phyloP scores from a whole-genome alignment of 2,888 invertebrate genomes.

The Acleris laterana region DNA sequence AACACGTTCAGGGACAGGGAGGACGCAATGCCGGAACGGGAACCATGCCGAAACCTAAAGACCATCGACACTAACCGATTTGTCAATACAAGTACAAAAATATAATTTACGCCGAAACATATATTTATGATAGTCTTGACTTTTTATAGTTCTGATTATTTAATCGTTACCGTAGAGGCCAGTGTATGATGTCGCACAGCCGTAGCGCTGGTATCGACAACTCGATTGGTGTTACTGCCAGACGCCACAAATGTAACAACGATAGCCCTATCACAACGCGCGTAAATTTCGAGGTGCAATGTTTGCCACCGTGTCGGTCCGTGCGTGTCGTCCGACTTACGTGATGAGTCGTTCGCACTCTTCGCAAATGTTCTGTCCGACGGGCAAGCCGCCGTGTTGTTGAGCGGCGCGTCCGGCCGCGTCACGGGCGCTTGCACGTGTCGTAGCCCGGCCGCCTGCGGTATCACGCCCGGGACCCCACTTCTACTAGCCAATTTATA shows the following conservation, averaged over 20 bases:
- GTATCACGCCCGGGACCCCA: conserved; percentile 61
- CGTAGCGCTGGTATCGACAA: neutral
- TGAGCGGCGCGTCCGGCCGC: conserved; percentile 84
- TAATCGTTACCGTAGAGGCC: neutral
- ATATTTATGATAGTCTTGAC: neutral
- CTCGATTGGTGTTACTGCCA: conserved; percentile 15
- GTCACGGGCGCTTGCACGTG: conserved; percentile 91
- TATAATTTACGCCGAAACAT: neutral
- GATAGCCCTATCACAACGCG: conserved; percentile 30
- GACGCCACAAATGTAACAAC: conserved; percentile 7
- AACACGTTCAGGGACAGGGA: conserved; percentile 18
- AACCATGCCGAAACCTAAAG: conserved; percentile 19
- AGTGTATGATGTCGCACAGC: neutral
- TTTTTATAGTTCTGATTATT: conserved; percentile 1
- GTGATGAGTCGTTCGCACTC: conserved; percentile 98
- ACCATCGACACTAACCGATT: neutral
- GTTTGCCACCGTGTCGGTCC: conserved; percentile 87
- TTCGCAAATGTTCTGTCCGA: conserved; percentile 97
- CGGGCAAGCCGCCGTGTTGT: conserved; percentile 89
- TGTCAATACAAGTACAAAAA: neutral
- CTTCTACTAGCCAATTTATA: conserved; percentile 69
- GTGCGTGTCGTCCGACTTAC: conserved; percentile 91
- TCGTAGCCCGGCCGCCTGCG: conserved; percentile 84
- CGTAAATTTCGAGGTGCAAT: conserved; percentile 55
- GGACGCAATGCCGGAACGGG: conserved; percentile 22